phyloP scores from a whole-genome alignment of 2,888 invertebrate species.

The Lacanobia oleracea region DNA sequence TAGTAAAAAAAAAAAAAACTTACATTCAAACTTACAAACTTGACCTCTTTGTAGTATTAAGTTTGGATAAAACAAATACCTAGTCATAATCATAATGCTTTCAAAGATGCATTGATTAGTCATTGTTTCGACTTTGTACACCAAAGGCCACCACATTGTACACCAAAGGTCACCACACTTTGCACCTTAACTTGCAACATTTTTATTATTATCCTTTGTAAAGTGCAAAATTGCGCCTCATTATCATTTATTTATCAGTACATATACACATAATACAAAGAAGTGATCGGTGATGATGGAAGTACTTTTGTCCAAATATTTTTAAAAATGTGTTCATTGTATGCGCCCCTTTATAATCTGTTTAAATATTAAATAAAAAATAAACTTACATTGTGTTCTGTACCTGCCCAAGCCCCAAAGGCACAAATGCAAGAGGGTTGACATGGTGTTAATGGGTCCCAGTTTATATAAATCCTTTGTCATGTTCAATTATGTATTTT shows the following conservation, averaged over 20 bases:
- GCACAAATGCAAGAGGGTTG: not conserved
- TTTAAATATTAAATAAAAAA: not conserved
- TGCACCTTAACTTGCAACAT: not conserved
- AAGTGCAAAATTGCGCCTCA: not conserved
- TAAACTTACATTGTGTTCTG: not conserved
- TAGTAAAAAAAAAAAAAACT: no score
- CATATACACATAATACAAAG: not conserved
- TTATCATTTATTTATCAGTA: no score
- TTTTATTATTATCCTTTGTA: not conserved
- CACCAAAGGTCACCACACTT: not conserved
- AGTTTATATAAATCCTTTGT: conserved; percentile 1
- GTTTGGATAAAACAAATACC: not conserved
- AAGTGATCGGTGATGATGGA: not conserved
- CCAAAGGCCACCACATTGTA: not conserved
- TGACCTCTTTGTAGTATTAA: no score
- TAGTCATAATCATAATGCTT: not conserved
- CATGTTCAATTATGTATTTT: not conserved
- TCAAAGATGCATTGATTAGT: not conserved
- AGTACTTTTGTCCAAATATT: no score
- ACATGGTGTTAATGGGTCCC: not conserved
- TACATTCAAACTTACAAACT: no score
- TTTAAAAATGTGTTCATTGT: not conserved
- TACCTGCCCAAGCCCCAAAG: not conserved
- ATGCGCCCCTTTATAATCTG: not conserved
- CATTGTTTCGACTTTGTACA: not conserved